Evolutionary conservation across 1,140 invertebrate species (phyloP), one percentile per base, ranked within the genome.

Genomic region (Musca domestica): DNA sequence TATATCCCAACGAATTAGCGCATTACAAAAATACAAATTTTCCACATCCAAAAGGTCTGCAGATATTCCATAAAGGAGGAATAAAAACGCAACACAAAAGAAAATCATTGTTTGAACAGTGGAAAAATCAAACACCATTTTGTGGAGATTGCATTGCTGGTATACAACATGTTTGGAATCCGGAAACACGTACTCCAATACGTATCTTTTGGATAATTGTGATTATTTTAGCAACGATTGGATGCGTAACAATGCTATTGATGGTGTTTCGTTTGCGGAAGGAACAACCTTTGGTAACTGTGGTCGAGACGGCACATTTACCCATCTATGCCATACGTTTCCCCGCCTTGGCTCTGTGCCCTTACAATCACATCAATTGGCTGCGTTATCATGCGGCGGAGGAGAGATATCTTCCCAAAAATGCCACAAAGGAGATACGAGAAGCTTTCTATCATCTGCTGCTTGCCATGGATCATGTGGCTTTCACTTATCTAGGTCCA

Each of bases 251-350:
- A 2, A 64, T 74, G 30, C 74, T 70, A 34, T 56, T 69, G 22
- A 15, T 72, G 5, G 19, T 78, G 61, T 34, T 66, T 6, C 27
- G 58, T 15, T 74, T 71, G 1, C 67, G 72, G 23, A 67, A 51
- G 12, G 70, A 76, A 10, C 76, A 75, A 66, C 51, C 64, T 0
- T 30, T 78, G 63, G 69, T 76, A 20, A 81, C 82, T 19, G 82
- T 89, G 0, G 87, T 89, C 68, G 87, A 89, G 67, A 88, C 85
- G 15, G 89, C 87, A 0, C 88, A 89, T 73, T 83, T 85, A 49
- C 86, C 88, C 1, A 87, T 90, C 22, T 89, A 88, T 83, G 86
- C 87, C 70, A 86, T 88, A 63, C 85, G 86, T 0, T 90, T 90
- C 72, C 89, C 89, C 1, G 88, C 88, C 0, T 85, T 91, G 2